Evolutionary conservation across 2,113 vertebrate genomes (phyloP).

Genomic region (Brevimyrus niger): DNA sequence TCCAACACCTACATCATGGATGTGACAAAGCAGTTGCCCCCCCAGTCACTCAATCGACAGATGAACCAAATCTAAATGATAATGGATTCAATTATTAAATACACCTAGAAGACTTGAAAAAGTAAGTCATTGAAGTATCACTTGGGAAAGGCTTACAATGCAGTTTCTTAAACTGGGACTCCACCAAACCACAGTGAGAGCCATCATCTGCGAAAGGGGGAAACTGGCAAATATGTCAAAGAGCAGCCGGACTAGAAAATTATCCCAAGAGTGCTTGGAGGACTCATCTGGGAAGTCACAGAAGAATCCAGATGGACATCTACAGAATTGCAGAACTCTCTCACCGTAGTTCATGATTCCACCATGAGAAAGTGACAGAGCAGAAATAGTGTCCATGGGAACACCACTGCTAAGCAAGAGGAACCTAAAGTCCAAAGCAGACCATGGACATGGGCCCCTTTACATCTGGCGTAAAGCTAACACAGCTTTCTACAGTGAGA

Average conservation of each 20-base stretch:
- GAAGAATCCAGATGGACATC: not conserved
- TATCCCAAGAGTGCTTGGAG: not conserved
- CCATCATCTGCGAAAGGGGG: not conserved
- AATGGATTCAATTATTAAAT: not conserved
- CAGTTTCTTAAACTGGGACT: not conserved
- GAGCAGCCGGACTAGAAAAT: not conserved
- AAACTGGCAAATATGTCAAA: not conserved
- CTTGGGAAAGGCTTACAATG: not conserved
- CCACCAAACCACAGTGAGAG: not conserved
- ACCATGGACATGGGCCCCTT: not conserved
- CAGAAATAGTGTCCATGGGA: not conserved
- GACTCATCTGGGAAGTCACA: not conserved
- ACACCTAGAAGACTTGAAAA: not conserved
- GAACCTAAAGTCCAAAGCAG: not conserved
- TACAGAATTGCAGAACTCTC: not conserved
- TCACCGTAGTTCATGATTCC: not conserved
- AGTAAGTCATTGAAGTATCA: not conserved
- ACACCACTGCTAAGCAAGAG: not conserved
- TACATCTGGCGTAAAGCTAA: not conserved
- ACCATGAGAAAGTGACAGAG: not conserved
- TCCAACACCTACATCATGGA: not conserved
- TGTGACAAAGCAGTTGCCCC: not conserved
- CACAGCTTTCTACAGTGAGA: not conserved
- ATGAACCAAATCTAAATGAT: not conserved
- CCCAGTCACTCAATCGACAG: not conserved